phyloP scores from a whole-genome alignment of 2,888 invertebrate species.

The Apodemia mormo region DNA sequence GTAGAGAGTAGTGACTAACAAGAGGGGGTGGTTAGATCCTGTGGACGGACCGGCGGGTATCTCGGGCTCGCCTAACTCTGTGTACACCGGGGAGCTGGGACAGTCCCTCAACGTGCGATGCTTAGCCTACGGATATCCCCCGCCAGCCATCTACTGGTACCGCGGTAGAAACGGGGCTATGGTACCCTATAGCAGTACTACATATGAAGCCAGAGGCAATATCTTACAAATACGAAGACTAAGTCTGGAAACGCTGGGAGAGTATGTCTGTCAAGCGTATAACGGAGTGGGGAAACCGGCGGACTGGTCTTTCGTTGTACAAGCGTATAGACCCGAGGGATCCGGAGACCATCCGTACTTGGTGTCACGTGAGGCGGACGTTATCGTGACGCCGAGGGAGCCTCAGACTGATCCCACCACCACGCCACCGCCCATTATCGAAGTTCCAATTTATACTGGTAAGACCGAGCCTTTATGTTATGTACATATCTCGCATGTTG shows the following conservation, averaged over 20 bases:
- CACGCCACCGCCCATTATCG: slow-evolving; percentile 41
- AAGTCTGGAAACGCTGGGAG: slow-evolving; percentile 87
- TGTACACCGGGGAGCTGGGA: slow-evolving; percentile 86
- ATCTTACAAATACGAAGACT: slow-evolving; percentile 72
- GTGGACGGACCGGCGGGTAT: slow-evolving; percentile 83
- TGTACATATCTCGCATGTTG: slow-evolving; percentile 37
- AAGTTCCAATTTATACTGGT: slow-evolving; percentile 59
- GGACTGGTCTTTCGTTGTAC: slow-evolving; percentile 88
- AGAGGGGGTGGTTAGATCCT: slow-evolving; percentile 78
- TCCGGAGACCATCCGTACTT: slow-evolving; percentile 43
- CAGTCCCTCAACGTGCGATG: slow-evolving; percentile 88
- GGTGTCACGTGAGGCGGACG: slow-evolving; percentile 41
- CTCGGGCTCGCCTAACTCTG: slow-evolving; percentile 84
- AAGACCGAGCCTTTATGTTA: slow-evolving; percentile 45
- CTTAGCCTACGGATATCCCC: slow-evolving; percentile 90
- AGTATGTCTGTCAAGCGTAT: slow-evolving; percentile 94
- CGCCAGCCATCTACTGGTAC: slow-evolving; percentile 93
- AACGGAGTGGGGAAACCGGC: slow-evolving; percentile 90
- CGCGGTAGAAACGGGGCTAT: slow-evolving; percentile 86
- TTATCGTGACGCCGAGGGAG: slow-evolving; percentile 37
- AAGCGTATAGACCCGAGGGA: slow-evolving; percentile 87
- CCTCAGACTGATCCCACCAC: slow-evolving; percentile 39
- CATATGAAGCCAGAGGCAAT: no score
- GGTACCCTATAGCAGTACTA: slow-evolving; percentile 86
- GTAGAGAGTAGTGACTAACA: slow-evolving; percentile 50